Percentiles rank a stretch among this genome's conserved stretches.
Conservation (phyloP, 2,888 invertebrate species). For the Adelognathus sp. region DNA sequence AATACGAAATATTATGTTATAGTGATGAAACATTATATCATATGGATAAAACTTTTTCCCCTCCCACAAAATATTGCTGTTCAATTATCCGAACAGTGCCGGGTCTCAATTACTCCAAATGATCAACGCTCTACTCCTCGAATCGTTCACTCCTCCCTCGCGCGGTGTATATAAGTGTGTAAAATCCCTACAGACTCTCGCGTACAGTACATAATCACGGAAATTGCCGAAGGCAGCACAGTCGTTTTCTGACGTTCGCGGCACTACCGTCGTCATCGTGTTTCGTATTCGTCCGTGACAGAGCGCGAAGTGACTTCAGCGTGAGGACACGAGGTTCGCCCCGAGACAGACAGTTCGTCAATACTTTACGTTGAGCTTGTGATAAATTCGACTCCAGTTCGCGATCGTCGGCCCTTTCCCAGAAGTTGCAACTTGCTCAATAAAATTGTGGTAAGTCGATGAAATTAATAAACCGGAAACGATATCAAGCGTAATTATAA, state of each 20-base stretch:
- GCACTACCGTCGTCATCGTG: not conserved
- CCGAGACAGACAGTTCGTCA: not conserved
- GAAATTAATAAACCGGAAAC: not conserved
- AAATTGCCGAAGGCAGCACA: conserved; percentile 25
- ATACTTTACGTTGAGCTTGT: conserved; percentile 24
- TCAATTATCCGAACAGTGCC: too few species aligned
- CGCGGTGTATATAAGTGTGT: conserved; percentile 1
- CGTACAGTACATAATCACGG: not conserved
- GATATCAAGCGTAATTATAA: not conserved
- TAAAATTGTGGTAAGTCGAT: conserved; percentile 41
- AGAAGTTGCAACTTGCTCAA: conserved; percentile 27
- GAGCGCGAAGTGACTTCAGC: conserved; percentile 25
- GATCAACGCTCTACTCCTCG: too few species aligned
- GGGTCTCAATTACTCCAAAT: too few species aligned
- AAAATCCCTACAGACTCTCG: not conserved
- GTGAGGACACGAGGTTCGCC: conserved; percentile 35
- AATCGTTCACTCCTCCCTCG: not conserved
- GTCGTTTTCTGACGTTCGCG: conserved; percentile 28
- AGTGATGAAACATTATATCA: too few species aligned
- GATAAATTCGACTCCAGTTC: conserved; percentile 22
- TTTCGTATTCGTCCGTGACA: conserved; percentile 34
- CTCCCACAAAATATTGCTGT: too few species aligned
- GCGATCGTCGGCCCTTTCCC: not conserved
- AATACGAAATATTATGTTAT: too few species aligned
- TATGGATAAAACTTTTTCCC: too few species aligned